Conservation (phyloP, 2,888 invertebrate species). For the Cacoxenus indagator region DNA sequence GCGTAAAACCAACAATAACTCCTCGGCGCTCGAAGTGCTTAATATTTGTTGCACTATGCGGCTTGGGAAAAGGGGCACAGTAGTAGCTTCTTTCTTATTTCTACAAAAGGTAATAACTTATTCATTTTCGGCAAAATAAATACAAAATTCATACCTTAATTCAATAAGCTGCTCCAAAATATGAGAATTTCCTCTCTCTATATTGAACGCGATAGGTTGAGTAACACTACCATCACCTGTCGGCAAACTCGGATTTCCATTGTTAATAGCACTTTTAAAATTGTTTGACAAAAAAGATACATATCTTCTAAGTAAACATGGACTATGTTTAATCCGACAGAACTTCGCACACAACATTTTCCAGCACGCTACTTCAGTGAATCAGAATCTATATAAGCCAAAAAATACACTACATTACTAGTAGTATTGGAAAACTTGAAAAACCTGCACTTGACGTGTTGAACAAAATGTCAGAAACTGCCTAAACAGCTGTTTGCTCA, state of each 20-base stretch:
- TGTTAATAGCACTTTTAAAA: slow-evolving; percentile 44
- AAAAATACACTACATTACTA: too few species aligned
- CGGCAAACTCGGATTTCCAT: neutral
- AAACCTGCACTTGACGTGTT: too few species aligned
- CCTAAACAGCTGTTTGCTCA: too few species aligned
- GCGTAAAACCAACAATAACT: slow-evolving; percentile 80
- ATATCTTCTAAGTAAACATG: slow-evolving; percentile 37
- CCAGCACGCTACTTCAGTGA: too few species aligned
- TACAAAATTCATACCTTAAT: slow-evolving; percentile 34
- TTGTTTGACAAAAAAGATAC: slow-evolving; percentile 47
- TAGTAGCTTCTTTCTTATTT: slow-evolving; percentile 43
- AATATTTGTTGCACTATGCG: slow-evolving; percentile 50
- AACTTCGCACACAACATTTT: too few species aligned
- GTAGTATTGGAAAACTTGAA: too few species aligned
- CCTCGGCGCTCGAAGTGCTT: slow-evolving; percentile 67
- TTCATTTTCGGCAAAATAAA: neutral
- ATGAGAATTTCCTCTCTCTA: slow-evolving; percentile 45
- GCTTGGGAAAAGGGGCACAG: slow-evolving; percentile 44
- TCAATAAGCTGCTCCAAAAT: slow-evolving; percentile 43
- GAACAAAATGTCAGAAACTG: too few species aligned
- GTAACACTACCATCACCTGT: neutral
- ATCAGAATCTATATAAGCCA: too few species aligned
- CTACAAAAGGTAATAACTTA: slow-evolving; percentile 19
- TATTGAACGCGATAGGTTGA: slow-evolving; percentile 45
- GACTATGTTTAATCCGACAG: too few species aligned